Base-by-base conservation (phyloP, 2,888 invertebrate genomes). In the Ectemnius lituratus region DNA sequence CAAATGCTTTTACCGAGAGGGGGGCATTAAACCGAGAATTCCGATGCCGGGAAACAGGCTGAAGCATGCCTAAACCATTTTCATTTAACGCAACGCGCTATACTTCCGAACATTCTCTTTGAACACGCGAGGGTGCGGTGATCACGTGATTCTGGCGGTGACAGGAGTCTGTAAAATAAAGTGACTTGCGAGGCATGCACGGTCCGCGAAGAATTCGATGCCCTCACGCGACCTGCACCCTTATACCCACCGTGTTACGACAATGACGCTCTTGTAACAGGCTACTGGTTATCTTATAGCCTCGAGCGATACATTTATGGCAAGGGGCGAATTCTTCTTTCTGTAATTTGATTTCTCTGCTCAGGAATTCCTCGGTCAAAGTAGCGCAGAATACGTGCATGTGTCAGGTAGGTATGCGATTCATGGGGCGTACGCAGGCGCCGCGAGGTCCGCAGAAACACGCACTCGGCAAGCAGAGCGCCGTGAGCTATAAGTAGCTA, bases 101-200 rank as follows among this genome's bases (percentile, higher is more conserved):
- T 67, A 63, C 56, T 67, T 65, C 45, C 73, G 23, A 67, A 67
- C 16, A 66, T 49, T 77, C 65, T 62, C 65, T 64, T 68, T 37
- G 28, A 14, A 4, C 72, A 70, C 76, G 68, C 62, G 65, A 78
- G 78, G 80, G 78, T 71, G 78, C 11, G 37, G 37, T 69, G 23
- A 3, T 80, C 74, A 81, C 81, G 81, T 81, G 81, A 80, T 49
- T 60, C 66, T 56, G 71, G 78, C 73, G 61, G 74, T 62, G 79
- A 80, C 76, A 63, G 61, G 65, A 61, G 16, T 14, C 60, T 46
- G 69, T 69, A 64, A 67, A 69, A 64, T 58, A 71, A 66, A 72
- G 70, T 67, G 76, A 68, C 70, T 64, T 61, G 75, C 61, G 52
- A 70, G 68, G 47, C 37, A 8, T 11, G 8, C 47, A 67, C 78